Base-by-base conservation (phyloP, 2,113 vertebrate species). In the Ochotona curzoniae region DNA sequence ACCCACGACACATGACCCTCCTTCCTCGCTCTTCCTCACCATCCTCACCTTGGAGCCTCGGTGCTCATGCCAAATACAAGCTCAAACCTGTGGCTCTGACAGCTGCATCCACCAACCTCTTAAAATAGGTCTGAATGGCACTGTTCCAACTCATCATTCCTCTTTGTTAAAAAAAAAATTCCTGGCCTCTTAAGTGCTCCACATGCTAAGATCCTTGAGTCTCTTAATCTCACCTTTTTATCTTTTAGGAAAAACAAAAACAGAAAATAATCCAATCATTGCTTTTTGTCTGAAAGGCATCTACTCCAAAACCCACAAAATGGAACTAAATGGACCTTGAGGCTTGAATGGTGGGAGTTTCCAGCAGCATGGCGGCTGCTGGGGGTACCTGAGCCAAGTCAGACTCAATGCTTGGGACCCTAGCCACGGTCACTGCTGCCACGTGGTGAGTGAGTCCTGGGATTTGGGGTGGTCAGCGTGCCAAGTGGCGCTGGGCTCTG, bases 41-140 rank as follows among this genome's bases (percentile, higher is more conserved):
- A 74, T 15, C 30, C 12, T 32, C 20, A 2, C 13, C 25, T 80
- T 78, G 32, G 4, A 9, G 25, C 71, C 73, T 35, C 30, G 1
- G 30, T 66, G 25, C 2, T 7, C 12, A n/a, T 0, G 26, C 0
- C 0, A 83, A 23, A 3, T 13, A 35, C 38, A 82, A 15, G 38
- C 8, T 38, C 26, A 30, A 51, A 23, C n/a, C 38, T 82, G 25
- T 47, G 78, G 32, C 83, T 67, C 30, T 8, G 5, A 25, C 2
- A 9, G 32, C 83, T 69, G 57, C 44, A 71, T 7, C 8, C 17
- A n/a, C 67, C 75, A 75, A 35, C 13, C 32, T 80, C 20, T 64
- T 70, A 32, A 90, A 32, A 60, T 51, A 7, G 0, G 51, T 67
- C 67, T 51, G 28, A 69, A 47, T 66, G 66, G 57, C 10, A 51